Percentiles rank a stretch among this genome's conserved stretches.
phyloP scores from a whole-genome alignment of 2,888 invertebrate genomes.

The Eupsilia transversa region DNA sequence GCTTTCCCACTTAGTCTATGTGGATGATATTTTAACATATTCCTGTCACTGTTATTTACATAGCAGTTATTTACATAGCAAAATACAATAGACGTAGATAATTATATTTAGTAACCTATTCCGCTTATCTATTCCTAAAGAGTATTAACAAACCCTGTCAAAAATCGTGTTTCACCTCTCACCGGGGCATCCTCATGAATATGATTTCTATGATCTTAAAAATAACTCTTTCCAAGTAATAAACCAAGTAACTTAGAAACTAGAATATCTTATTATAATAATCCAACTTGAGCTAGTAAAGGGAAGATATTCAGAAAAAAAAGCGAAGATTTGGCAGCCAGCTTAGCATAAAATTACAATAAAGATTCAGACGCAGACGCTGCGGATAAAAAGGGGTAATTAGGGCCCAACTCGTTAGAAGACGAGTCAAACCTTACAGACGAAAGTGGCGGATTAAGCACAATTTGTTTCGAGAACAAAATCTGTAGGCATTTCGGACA shows the following conservation, averaged over 20 bases:
- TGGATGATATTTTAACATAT: too few relatives aligned
- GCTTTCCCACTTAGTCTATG: too few relatives aligned
- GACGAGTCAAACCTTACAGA: not conserved
- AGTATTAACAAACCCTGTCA: too few relatives aligned
- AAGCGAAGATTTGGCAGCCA: slow-evolving; percentile 2
- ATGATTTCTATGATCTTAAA: not conserved
- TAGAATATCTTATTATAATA: not conserved
- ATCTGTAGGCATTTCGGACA: not conserved
- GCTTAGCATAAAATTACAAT: slow-evolving; percentile 49
- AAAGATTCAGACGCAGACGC: slow-evolving; percentile 19
- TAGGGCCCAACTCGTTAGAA: slow-evolving; percentile 16
- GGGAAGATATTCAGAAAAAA: slow-evolving; percentile 10
- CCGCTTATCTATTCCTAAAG: too few relatives aligned
- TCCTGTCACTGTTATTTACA: too few relatives aligned
- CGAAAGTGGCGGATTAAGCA: not conserved
- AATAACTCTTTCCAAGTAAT: not conserved
- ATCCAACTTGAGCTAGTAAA: not conserved
- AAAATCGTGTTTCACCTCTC: too few relatives aligned
- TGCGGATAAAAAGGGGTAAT: slow-evolving; percentile 11
- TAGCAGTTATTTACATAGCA: too few relatives aligned
- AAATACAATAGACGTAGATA: too few relatives aligned
- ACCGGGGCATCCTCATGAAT: too few relatives aligned
- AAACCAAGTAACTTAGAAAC: not conserved
- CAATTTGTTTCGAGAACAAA: not conserved
- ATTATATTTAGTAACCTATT: too few relatives aligned